Percentiles rank a stretch among this genome's conserved stretches.
These are phyloP conservation scores for Sarcophaga bullata DNA, from an alignment of 1,140 invertebrate genomes.

Conservation along the genomic window DNA sequence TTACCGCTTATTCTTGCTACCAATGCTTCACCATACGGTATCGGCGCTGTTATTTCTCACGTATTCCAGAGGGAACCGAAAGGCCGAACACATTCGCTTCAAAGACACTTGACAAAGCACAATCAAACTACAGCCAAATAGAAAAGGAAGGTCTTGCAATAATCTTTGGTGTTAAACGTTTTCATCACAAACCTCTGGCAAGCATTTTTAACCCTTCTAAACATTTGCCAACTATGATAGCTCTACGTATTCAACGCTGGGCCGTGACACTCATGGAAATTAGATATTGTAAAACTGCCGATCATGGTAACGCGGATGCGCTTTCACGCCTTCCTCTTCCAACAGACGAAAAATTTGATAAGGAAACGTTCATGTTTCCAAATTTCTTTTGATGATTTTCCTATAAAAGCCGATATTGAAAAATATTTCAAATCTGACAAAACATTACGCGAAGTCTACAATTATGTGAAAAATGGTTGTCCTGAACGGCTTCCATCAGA, in stretches of 20 bases:
- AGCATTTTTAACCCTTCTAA: slow-evolving; percentile 55
- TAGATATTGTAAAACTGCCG: slow-evolving; percentile 46
- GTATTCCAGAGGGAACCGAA: slow-evolving; percentile 58
- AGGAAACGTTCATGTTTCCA: too few relatives aligned
- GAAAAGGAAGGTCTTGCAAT: slow-evolving; percentile 60
- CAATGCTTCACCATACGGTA: slow-evolving; percentile 49
- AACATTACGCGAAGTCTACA: not conserved
- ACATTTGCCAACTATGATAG: slow-evolving; percentile 49
- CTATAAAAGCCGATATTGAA: slow-evolving; percentile 13
- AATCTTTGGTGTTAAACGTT: slow-evolving; percentile 55
- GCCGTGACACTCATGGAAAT: slow-evolving; percentile 50
- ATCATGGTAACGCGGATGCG: slow-evolving; percentile 51
- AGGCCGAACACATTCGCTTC: slow-evolving; percentile 46
- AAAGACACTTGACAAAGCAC: slow-evolving; percentile 53
- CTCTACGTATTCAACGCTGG: slow-evolving; percentile 55
- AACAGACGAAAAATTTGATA: too few relatives aligned
- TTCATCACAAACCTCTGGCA: slow-evolving; percentile 48
- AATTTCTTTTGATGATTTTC: too few relatives aligned
- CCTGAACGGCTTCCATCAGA: not conserved
- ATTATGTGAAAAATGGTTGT: slow-evolving; percentile 39
- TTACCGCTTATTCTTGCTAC: not conserved
- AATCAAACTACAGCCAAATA: not conserved
- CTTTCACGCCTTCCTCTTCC: slow-evolving; percentile 22
- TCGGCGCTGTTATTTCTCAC: slow-evolving; percentile 68
- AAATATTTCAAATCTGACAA: slow-evolving; percentile 22